Evolutionary conservation across 2,797 vertebrate genomes (phyloP).

Genomic region (Threskiornis aethiopicus): DNA sequence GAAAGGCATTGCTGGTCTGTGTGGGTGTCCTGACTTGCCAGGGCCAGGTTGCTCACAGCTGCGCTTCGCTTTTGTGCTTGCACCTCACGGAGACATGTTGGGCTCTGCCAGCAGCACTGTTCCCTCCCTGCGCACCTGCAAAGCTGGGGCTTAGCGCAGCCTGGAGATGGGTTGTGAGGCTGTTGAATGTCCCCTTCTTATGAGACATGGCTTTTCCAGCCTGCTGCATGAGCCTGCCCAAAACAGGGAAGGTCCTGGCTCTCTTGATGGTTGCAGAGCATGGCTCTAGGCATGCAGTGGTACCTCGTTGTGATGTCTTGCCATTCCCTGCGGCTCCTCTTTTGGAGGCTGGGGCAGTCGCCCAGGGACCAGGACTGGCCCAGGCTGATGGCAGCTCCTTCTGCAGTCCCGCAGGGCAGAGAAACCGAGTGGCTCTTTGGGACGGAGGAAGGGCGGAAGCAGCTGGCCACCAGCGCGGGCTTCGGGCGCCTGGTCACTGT

Average conservation of each 20-base stretch:
- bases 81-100: accelerated
- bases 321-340: neutral
- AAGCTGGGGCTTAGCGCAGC: neutral
- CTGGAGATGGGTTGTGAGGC: neutral
- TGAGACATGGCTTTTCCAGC: neutral
- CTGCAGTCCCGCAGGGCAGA: slow-evolving; percentile 91
- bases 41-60: neutral
- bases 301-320: neutral
- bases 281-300: accelerated
- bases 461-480: slow-evolving; percentile 87
- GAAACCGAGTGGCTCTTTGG: slow-evolving; percentile 96
- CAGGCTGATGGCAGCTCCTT: neutral
- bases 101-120: neutral
- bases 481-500: slow-evolving; percentile 87
- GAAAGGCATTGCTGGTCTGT: accelerated
- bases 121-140: accelerated
- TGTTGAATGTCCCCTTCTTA: neutral
- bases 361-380: accelerated
- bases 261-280: neutral
- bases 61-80: neutral
- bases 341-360: neutral
- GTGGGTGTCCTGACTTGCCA: neutral
- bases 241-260: neutral
- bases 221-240: neutral
- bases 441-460: slow-evolving; percentile 85